These are phyloP conservation scores for Leptopilina boulardi DNA, from an alignment of 1,140 invertebrate species.

Conservation along the genomic window DNA sequence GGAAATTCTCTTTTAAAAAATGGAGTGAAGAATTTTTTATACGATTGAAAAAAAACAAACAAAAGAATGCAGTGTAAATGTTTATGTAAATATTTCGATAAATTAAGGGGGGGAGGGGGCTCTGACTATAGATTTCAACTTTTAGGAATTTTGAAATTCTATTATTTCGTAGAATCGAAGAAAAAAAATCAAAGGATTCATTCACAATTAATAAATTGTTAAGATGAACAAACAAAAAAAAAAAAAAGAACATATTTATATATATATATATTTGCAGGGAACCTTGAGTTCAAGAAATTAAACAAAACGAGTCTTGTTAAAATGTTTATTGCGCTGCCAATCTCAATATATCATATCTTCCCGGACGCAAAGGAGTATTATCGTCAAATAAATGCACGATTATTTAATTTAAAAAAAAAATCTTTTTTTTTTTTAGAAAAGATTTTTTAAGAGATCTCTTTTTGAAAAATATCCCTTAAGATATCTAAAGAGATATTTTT, in stretches of 20 bases:
- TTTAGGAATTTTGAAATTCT: neutral
- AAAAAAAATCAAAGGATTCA: slow-evolving; percentile 30
- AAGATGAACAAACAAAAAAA: too few relatives aligned
- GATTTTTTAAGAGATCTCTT: too few relatives aligned
- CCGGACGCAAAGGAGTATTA: slow-evolving; percentile 49
- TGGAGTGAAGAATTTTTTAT: slow-evolving; percentile 19
- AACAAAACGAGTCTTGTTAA: slow-evolving; percentile 53
- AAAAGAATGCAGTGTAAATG: neutral
- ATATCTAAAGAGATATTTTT: too few relatives aligned
- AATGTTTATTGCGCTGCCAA: slow-evolving; percentile 67
- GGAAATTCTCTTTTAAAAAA: slow-evolving; percentile 1
- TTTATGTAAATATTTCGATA: neutral
- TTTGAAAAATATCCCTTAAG: too few relatives aligned
- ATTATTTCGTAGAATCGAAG: slow-evolving; percentile 16
- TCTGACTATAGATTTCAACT: neutral
- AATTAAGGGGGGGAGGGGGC: neutral
- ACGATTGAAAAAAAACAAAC: neutral
- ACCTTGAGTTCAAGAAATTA: slow-evolving; percentile 35
- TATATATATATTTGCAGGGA: neutral
- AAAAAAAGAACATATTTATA: neutral
- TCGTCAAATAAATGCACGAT: slow-evolving; percentile 42
- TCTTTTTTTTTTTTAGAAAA: too few relatives aligned
- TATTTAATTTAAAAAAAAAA: neutral
- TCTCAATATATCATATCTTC: slow-evolving; percentile 63
- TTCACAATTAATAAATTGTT: slow-evolving; percentile 3